Base-by-base conservation (phyloP, 2,113 vertebrate species). In the Nothoprocta perdicaria region DNA sequence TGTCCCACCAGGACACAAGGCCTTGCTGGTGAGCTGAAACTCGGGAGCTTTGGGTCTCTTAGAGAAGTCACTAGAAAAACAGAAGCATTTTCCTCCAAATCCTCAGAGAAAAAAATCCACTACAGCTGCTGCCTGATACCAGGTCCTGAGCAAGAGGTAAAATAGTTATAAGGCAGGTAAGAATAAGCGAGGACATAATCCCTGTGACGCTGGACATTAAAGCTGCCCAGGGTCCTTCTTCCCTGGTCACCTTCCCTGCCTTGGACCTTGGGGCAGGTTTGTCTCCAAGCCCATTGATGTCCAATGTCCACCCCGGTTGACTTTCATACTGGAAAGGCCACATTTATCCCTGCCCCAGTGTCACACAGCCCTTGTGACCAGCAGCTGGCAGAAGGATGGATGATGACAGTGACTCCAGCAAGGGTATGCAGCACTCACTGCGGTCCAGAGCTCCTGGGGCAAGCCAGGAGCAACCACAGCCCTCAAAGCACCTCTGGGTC, bases 401-500 rank as follows among this genome's bases (percentile, higher is more conserved):
- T 5, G 18, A 38, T 4, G 27, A 27, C 19, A 19, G 10, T 10
- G 4, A 14, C 27, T n/a, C 9, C 22, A 52, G 3, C 12, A 2
- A n/a, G 12, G 58, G 9, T 12, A 7, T 8, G 2, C 0, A 2
- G 27, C 26, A 7, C 81, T 82, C 67, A 76, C 58, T 0, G 0
- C 1, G 40, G 23, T 10, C 6, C 43, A 5, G 73, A 26, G 18
- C 0, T 31, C n/a, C 67, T 62, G 27, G 0, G 0, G 4, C 17
- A 2, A 8, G 23, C 8, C 12, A 46, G 12, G 12, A n/a, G 16
- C 43, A 41, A 4, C 4, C 3, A 0, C 7, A 0, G 2, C 1
- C 41, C 86, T n/a, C 60, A 1, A 1, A 8, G 5, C 3, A 11
- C 14, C 4, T 7, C 22, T 16, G 9, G 22, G 43, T 10, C 31